Evolutionary conservation across 2,113 vertebrate genomes (phyloP).

Genomic region (Paramisgurnus dabryanus): DNA sequence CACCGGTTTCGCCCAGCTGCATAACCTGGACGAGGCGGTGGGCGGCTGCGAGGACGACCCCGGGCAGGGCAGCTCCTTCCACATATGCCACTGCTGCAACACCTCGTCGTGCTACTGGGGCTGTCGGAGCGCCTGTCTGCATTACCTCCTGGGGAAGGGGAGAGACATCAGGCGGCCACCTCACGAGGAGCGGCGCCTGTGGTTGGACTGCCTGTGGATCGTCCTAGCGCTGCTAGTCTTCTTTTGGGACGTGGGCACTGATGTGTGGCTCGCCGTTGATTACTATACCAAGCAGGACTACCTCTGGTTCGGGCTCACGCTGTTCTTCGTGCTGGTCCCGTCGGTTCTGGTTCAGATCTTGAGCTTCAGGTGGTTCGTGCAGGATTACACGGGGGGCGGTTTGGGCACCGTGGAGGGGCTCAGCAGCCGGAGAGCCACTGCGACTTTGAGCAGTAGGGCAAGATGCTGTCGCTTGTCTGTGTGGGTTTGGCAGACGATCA

Average conservation of each 20-base stretch:
- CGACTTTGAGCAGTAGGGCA: conserved; percentile 71
- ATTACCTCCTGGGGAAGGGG: conserved; percentile 82
- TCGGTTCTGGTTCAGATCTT: conserved; percentile 97
- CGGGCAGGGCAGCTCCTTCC: conserved; percentile 87
- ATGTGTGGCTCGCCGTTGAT: conserved; percentile 94
- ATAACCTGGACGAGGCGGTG: conserved; percentile 93
- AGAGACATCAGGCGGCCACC: conserved; percentile 74
- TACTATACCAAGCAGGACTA: conserved; percentile 93
- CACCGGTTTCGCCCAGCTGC: conserved; percentile 94
- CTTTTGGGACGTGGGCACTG: conserved; percentile 96
- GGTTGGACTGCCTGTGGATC: conserved; percentile 98
- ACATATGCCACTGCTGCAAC: conserved; percentile 98
- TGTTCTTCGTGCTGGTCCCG: conserved; percentile 96
- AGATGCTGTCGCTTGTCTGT: conserved; percentile 89
- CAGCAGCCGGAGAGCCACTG: conserved; percentile 82
- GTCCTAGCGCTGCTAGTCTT: conserved; percentile 91
- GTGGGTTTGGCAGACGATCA: conserved; percentile 93
- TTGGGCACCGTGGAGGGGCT: conserved; percentile 95
- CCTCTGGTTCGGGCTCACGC: conserved; percentile 89
- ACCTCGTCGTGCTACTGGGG: conserved; percentile 97
- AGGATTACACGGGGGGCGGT: conserved; percentile 94
- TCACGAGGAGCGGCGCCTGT: conserved; percentile 85
- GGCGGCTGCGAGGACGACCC: conserved; percentile 80
- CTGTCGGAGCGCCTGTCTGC: conserved; percentile 93
- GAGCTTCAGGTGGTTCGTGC: conserved; percentile 99